A percentile compares a stretch with the other conserved stretches of the same genome.
phyloP scores from a whole-genome alignment of 53 echinoderm and acorn worm genomes.

The Astropecten irregularis region DNA sequence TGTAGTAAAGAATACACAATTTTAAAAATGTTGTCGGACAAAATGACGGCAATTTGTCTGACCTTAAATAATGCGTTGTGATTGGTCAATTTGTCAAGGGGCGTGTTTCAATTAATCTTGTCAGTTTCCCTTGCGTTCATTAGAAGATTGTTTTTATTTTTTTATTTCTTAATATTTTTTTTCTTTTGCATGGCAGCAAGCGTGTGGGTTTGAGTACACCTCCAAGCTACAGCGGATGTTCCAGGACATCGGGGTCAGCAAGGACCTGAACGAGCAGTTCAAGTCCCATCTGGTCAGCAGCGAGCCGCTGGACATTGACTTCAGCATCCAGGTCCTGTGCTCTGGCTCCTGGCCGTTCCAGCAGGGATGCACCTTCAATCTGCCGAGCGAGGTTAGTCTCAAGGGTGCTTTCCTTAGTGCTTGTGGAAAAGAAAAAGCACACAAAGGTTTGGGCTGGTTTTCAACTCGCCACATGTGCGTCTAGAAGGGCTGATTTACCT shows the following conservation, averaged over 20 bases:
- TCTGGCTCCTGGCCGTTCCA: conserved; percentile 99
- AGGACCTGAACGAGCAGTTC: conserved; percentile 97
- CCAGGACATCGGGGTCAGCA: conserved; percentile 98
- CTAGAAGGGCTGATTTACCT: background rate
- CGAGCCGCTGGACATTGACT: conserved; percentile 94
- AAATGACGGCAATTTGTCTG: no score
- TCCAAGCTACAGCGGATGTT: conserved; percentile 98
- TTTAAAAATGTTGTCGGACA: no score
- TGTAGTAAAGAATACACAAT: no score
- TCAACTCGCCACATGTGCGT: no score
- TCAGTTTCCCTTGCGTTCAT: no score
- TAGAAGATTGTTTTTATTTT: no score
- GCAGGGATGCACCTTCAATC: conserved; percentile 90
- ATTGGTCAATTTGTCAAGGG: no score
- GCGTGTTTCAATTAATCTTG: no score
- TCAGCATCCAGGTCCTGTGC: conserved; percentile 96
- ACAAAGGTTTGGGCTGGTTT: no score
- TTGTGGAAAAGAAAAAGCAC: no score
- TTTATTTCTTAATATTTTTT: background rate
- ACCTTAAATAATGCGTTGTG: no score
- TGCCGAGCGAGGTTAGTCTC: conserved; percentile 97
- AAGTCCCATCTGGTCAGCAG: conserved; percentile 88
- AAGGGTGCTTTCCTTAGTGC: no score
- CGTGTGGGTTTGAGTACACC: conserved; percentile 99
- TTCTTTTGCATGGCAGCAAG: conserved; percentile 78